Percentiles rank a stretch among this genome's conserved stretches.
Evolutionary conservation across 2,888 invertebrate species (phyloP).

Genomic region (Argyresthia albistria): DNA sequence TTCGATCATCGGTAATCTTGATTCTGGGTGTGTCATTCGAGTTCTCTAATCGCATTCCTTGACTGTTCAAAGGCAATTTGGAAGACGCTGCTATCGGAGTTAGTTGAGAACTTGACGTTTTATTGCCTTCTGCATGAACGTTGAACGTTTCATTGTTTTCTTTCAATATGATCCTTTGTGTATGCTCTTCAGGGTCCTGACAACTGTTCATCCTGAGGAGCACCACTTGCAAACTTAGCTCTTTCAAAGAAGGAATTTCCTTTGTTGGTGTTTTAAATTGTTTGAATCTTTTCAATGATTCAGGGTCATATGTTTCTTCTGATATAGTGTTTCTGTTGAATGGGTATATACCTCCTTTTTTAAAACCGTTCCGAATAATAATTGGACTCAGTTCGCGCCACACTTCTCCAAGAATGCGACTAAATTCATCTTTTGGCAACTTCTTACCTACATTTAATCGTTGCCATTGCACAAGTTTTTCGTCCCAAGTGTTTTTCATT

Average conservation of each 20-base stretch:
- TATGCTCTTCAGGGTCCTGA: too few species aligned
- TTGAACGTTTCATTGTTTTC: too few species aligned
- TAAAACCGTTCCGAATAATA: slow-evolving; percentile 13
- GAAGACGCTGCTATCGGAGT: too few species aligned
- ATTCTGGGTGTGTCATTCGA: too few species aligned
- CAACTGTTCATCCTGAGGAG: too few species aligned
- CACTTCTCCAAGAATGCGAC: slow-evolving; percentile 15
- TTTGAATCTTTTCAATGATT: slow-evolving; percentile 12
- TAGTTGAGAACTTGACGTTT: too few species aligned
- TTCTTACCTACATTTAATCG: slow-evolving; percentile 14
- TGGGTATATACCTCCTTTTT: slow-evolving; percentile 13
- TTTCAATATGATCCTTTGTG: too few species aligned
- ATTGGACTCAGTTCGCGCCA: slow-evolving; percentile 14
- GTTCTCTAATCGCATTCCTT: too few species aligned
- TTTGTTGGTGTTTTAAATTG: not conserved
- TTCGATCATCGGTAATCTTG: not conserved
- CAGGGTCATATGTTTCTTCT: slow-evolving; percentile 8
- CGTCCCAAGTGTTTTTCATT: slow-evolving; percentile 20
- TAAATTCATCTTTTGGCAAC: slow-evolving; percentile 17
- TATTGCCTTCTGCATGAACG: too few species aligned
- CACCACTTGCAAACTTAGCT: too few species aligned
- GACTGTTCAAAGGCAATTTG: too few species aligned
- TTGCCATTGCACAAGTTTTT: slow-evolving; percentile 18
- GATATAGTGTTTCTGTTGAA: not conserved
- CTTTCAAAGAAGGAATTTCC: too few species aligned